Percentiles rank a stretch among this genome's conserved stretches.
phyloP scores from a whole-genome alignment of 2,113 vertebrate genomes.

The Globicephala melas region DNA sequence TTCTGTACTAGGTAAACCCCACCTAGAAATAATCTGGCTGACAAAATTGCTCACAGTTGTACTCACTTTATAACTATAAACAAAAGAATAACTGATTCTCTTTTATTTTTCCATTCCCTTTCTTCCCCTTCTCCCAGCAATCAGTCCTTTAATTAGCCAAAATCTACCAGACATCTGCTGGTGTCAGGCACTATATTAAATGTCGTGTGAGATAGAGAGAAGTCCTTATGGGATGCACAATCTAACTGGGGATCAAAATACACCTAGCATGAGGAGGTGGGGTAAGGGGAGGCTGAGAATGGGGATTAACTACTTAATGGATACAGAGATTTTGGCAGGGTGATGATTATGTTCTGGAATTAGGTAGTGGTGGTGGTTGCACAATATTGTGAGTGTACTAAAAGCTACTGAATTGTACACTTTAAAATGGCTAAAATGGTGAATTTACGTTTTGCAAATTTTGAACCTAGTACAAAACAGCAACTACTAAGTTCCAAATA shows the following conservation, averaged over 20 bases:
- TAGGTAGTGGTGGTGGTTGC: not conserved
- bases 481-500: not conserved
- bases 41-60: not conserved
- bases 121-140: not conserved
- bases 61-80: not conserved
- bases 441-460: not conserved
- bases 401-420: not conserved
- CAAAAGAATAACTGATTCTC: not conserved
- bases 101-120: not conserved
- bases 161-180: not conserved
- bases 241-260: not conserved
- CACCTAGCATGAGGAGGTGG: not conserved
- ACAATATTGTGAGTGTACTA: not conserved
- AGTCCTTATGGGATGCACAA: not conserved
- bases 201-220: not conserved
- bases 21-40: not conserved
- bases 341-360: not conserved
- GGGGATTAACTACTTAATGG: not conserved
- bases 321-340: not conserved
- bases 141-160: slow-evolving; percentile 20
- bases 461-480: not conserved
- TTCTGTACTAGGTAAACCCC: not conserved
- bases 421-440: not conserved
- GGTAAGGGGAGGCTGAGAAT: not conserved
- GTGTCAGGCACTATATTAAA: not conserved